Conservation (phyloP, 1,140 invertebrate genomes). For the Galleria mellonella region DNA sequence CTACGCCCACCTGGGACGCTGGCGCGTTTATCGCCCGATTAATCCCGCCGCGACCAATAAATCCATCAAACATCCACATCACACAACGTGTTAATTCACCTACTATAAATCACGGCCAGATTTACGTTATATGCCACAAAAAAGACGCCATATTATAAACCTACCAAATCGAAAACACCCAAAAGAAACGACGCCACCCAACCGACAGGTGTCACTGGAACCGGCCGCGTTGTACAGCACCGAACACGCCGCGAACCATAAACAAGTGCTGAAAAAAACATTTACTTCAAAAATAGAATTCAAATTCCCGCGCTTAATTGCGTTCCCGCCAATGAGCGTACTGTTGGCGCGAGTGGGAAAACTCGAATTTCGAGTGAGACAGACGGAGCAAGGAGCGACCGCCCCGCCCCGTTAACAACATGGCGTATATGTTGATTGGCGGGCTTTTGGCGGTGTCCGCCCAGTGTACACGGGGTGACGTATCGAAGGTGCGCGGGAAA, state of each 20-base stretch:
- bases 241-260: constrained; percentile 29
- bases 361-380: constrained; percentile 27
- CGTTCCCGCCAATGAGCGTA: constrained; percentile 58
- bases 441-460: constrained; percentile 44
- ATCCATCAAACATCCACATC: constrained; percentile 50
- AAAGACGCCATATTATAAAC: constrained; percentile 32
- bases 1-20: constrained; percentile 12
- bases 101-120: constrained; percentile 46
- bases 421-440: constrained; percentile 67
- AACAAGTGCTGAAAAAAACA: constrained; percentile 68
- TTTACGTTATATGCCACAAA: constrained; percentile 48
- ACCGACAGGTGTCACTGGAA: constrained; percentile 41
- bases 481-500: constrained; percentile 42
- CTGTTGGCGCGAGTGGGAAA: constrained; percentile 44
- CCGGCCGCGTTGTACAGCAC: constrained; percentile 31
- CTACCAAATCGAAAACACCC: constrained; percentile 31
- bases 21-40: constrained; percentile 9
- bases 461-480: constrained; percentile 28
- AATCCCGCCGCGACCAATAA: constrained; percentile 42
- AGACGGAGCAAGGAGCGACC: constrained; percentile 21
- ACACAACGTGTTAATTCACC: constrained; percentile 49
- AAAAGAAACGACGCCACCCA: constrained; percentile 9
- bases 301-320: constrained; percentile 72
- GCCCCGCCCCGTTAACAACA: constrained; percentile 65
- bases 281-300: constrained; percentile 73